These are phyloP conservation scores for Aleadryas rufinucha DNA, from an alignment of 2,113 vertebrate genomes.

Conservation along the genomic window DNA sequence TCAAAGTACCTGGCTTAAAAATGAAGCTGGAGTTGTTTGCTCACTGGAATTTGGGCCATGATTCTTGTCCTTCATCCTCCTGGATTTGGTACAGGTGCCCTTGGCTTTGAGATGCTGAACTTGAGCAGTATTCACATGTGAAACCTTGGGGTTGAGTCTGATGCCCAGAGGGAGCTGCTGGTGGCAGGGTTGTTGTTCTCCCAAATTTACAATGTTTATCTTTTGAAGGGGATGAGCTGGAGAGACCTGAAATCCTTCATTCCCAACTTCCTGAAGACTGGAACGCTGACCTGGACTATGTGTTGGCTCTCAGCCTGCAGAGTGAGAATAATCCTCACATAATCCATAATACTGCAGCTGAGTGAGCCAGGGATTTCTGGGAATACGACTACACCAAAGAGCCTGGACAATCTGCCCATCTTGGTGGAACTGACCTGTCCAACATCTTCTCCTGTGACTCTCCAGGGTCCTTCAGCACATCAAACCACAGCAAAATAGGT, in stretches of 20 bases:
- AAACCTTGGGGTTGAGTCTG: not conserved
- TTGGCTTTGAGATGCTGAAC: not conserved
- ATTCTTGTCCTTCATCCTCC: not conserved
- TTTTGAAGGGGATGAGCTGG: slow-evolving; percentile 51
- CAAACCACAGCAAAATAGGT: slow-evolving; percentile 10
- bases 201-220: not conserved
- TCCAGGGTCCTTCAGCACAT: not conserved
- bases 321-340: slow-evolving; percentile 61
- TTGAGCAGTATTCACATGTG: not conserved
- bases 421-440: not conserved
- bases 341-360: not conserved
- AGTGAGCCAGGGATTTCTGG: slow-evolving; percentile 48
- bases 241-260: not conserved
- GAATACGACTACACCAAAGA: slow-evolving; percentile 16
- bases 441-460: not conserved
- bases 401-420: not conserved
- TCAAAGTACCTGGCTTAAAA: not conserved
- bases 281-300: slow-evolving; percentile 81
- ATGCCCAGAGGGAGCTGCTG: not conserved
- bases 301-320: slow-evolving; percentile 88
- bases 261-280: slow-evolving; percentile 55
- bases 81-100: not conserved
- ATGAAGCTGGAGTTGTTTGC: not conserved
- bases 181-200: not conserved
- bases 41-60: not conserved